Percentiles rank a stretch among this genome's conserved stretches.
phyloP scores from a whole-genome alignment of 1,140 invertebrate species.

The Ceratosolen fusciceps region DNA sequence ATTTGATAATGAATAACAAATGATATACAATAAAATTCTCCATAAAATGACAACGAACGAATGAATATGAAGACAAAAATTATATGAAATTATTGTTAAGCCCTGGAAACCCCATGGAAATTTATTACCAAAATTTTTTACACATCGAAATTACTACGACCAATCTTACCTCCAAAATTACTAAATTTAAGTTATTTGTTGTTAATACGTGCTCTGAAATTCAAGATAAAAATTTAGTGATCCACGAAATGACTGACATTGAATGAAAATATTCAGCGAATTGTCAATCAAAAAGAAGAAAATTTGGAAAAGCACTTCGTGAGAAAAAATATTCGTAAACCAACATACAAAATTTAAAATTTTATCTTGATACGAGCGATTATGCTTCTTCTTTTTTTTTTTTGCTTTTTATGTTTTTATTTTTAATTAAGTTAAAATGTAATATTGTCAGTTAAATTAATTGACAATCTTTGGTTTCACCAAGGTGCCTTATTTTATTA shows the following conservation, averaged over 20 bases:
- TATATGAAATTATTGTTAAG: not conserved
- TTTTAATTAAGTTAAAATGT: slow-evolving; percentile 38
- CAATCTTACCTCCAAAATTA: slow-evolving; percentile 1
- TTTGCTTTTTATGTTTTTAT: slow-evolving; percentile 45
- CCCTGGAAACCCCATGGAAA: slow-evolving; percentile 6
- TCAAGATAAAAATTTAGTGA: slow-evolving; percentile 8
- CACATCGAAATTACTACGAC: not conserved
- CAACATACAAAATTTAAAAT: slow-evolving; percentile 16
- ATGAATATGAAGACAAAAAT: not conserved
- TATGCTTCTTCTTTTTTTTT: no score
- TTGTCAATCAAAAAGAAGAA: not conserved
- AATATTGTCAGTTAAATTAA: slow-evolving; percentile 45
- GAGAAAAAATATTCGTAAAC: not conserved
- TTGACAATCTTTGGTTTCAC: slow-evolving; percentile 52
- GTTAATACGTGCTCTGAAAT: not conserved
- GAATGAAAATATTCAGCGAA: not conserved
- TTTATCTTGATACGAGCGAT: slow-evolving; percentile 44
- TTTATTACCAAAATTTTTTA: not conserved
- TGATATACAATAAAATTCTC: not conserved
- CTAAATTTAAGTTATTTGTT: not conserved
- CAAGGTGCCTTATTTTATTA: slow-evolving; percentile 50
- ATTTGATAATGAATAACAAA: slow-evolving; percentile 30
- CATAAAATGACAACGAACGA: not conserved
- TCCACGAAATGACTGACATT: not conserved
- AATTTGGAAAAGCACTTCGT: no score